Conservation (phyloP, 2,113 vertebrate species). For the Empidonax traillii region DNA sequence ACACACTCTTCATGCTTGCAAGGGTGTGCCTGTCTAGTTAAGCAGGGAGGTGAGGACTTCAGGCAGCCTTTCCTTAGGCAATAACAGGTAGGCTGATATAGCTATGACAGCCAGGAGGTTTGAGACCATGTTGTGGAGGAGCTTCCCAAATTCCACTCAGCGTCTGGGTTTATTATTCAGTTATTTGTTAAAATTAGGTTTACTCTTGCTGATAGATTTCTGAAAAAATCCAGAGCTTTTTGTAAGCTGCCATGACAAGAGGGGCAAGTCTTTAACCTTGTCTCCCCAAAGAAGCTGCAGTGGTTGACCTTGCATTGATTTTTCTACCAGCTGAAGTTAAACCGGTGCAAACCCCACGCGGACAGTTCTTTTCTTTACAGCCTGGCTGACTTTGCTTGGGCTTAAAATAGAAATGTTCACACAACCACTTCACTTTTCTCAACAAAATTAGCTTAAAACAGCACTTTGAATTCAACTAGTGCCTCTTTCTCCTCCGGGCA, state of each 20-base stretch:
- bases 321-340: slow-evolving; percentile 2
- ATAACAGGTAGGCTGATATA: not conserved
- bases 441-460: slow-evolving; percentile 44
- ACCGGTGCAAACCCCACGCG: not conserved
- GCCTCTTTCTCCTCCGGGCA: not conserved
- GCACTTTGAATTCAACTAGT: slow-evolving; percentile 33
- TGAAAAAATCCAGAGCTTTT: not conserved
- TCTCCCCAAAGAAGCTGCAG: not conserved
- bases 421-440: not conserved
- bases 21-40: not conserved
- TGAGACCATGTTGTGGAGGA: not conserved
- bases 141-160: not conserved
- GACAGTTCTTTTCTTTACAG: slow-evolving; percentile 33
- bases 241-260: not conserved
- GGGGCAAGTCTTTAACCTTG: not conserved
- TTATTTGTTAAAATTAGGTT: not conserved
- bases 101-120: not conserved
- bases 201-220: not conserved
- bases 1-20: rapidly evolving
- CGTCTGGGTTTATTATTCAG: not conserved
- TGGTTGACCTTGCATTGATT: slow-evolving; percentile 31
- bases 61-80: not conserved
- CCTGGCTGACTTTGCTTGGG: not conserved
- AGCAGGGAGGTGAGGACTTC: not conserved
- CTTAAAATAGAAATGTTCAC: slow-evolving; percentile 32